Evolutionary conservation across 1,140 invertebrate species (phyloP), one percentile per base, ranked within the genome.

Genomic region (Diorhabda sublineata): DNA sequence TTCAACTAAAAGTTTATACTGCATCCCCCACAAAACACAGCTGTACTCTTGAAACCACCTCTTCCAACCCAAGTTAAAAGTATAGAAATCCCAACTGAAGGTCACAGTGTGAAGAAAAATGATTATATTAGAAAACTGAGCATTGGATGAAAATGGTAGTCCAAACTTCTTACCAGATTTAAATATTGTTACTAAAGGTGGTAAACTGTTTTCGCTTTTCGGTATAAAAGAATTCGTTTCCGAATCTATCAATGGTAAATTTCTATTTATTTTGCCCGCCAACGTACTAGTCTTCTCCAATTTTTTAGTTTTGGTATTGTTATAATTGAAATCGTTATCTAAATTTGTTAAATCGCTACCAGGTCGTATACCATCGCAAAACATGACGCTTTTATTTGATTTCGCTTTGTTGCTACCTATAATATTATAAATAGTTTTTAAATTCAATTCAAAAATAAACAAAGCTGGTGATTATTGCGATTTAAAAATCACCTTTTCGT

Each of bases 351-450:
- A 84, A 83, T 96, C 94, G 77, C 92, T 94, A 69, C 94, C 94
- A 68, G 94, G 94, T 73, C 93, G 86, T 79, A 96, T 95, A 72
- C 94, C 94, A 83, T 96, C 94, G 76, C 92, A 95, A 81, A 96
- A 96, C 85, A 96, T 95, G 5, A 96, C 94, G 72, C 90, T 91
- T 90, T 80, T 88, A 80, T 77, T 89, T 82, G 79, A 88, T 83
- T 74, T 83, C n/a, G 57, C 81, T 77, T 82, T 85, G 76, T 77
- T 85, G 81, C 61, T 83, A 77, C 73, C 83, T 81, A n/a, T 70
- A 69, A 70, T 59, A 60, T 45, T 42, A 45, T 7, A 52, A 42
- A 41, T 7, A 8, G 44, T 66, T 44, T 58, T 9, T 41, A 64
- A 41, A 9, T 52, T 52, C 26, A 26, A 26, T 26, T 26, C 26